Evolutionary conservation across 2,888 invertebrate genomes (phyloP).

Genomic region (Synergus gifuensis): DNA sequence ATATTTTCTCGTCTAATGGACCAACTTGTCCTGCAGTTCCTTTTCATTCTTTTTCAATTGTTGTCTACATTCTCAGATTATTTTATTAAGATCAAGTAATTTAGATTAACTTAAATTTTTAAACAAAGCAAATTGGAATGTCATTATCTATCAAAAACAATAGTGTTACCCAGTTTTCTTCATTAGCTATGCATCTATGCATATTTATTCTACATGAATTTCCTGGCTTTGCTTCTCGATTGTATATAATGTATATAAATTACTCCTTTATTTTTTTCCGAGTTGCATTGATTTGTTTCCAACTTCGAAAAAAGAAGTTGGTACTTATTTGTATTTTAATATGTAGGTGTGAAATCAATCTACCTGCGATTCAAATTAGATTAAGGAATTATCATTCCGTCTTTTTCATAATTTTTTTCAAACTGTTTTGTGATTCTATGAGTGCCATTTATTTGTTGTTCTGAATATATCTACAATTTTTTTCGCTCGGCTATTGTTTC

Average conservation of each 20-base stretch:
- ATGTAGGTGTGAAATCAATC: background rate
- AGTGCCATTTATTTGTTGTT: no score
- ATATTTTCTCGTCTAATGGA: no score
- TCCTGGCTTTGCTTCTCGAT: background rate
- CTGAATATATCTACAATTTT: no score
- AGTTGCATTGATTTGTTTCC: background rate
- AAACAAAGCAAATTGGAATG: no score
- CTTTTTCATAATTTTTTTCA: background rate
- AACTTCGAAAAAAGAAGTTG: background rate
- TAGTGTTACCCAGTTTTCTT: background rate
- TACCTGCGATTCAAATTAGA: background rate
- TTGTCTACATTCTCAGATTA: no score
- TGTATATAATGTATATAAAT: background rate
- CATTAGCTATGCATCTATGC: background rate
- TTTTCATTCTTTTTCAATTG: background rate
- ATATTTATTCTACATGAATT: background rate
- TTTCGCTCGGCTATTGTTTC: no score
- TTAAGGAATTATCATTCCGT: background rate
- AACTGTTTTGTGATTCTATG: no score
- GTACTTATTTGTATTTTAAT: background rate
- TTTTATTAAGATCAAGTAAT: no score
- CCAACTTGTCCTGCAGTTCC: background rate
- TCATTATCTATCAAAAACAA: background rate
- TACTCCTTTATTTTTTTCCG: background rate
- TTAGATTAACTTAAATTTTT: no score